Evolutionary conservation across 2,888 invertebrate species (phyloP), one percentile per base, ranked within the genome.

Genomic region (Aethes cnicana): DNA sequence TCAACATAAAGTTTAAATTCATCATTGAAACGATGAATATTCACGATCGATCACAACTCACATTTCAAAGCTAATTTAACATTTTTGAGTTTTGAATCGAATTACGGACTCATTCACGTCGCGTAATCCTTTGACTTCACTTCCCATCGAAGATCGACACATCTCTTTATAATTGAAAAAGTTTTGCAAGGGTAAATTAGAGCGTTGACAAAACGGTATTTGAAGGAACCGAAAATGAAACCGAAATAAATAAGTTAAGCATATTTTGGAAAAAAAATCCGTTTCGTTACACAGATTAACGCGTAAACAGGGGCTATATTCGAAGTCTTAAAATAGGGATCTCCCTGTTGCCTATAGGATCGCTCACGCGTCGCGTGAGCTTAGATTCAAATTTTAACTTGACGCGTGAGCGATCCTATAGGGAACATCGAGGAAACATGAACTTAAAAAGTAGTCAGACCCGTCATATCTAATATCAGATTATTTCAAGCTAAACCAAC

Each of bases 101-200:
- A 52, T 32, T 20, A 26, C 16, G 6, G 41, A 41, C 20, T 48
- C 18, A 39, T 44, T 28, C 16, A 50, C 9, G 37, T 37, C 12
- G 30, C 25, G 18, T 18, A 37, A 23, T 44, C 46, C 37, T 44
- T 36, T 28, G 18, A 52, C 25, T 52, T 37, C 8, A 32, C 18
- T 14, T 26, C 30, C 23, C 20, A 37, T 44, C 33, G 33, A 20
- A 37, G 37, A 39, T 33, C 52, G 46, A 46, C 46, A 46, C 33
- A 52, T 52, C 25, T 20, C 26, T 46, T 52, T 52, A 52, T 56
- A 56, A 56, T 56, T 56, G 49, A 56, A 56, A 56, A 56, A 56
- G 49, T 56, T 56, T 32, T 43, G 14, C 23, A 33, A 30, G 21
- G 47, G 49, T 36, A 25, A 16, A 2, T 8, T 39, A 46, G 44